A percentile compares a stretch with the other conserved stretches of the same genome.
These are phyloP conservation scores for Pseudorasbora parva DNA, from an alignment of 2,113 vertebrate genomes.

Conservation along the genomic window DNA sequence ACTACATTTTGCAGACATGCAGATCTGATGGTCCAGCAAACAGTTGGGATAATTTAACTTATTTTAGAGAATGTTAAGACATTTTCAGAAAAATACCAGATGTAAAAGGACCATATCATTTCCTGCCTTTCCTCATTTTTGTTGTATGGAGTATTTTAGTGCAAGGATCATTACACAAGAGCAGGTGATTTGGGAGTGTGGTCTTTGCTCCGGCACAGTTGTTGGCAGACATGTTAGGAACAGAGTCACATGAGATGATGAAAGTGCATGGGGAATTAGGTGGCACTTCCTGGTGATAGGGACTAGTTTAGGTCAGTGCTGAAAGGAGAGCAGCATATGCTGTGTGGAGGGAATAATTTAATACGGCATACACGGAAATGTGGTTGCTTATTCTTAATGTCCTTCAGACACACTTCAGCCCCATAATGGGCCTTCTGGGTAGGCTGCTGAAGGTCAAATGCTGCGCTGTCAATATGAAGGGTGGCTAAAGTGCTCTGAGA, in stretches of 20 bases:
- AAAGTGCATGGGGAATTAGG: neutral
- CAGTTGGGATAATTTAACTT: no score
- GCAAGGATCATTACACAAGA: neutral
- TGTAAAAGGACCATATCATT: no score
- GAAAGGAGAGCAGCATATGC: slow-evolving; percentile 47
- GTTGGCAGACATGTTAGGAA: slow-evolving; percentile 1
- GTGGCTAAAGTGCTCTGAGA: slow-evolving; percentile 24
- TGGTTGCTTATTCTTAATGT: slow-evolving; percentile 27
- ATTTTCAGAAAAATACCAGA: no score
- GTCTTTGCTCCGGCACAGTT: neutral
- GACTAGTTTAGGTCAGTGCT: slow-evolving; percentile 38
- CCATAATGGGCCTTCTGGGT: slow-evolving; percentile 44
- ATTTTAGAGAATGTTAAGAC: no score
- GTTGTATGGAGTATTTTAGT: neutral
- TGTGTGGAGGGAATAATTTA: slow-evolving; percentile 51
- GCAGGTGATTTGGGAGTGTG: neutral
- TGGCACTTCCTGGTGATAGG: slow-evolving; percentile 39
- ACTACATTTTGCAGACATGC: no score
- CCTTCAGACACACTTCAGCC: slow-evolving; percentile 32
- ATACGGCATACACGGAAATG: slow-evolving; percentile 27
- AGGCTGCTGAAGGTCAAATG: slow-evolving; percentile 36
- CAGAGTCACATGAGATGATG: slow-evolving; percentile 30
- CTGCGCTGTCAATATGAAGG: slow-evolving; percentile 44
- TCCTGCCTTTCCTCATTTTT: neutral
- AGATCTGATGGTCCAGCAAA: no score